A percentile compares a stretch with the other conserved stretches of the same genome.
phyloP scores from a whole-genome alignment of 2,113 vertebrate genomes.

The Phyllopteryx taeniolatus region DNA sequence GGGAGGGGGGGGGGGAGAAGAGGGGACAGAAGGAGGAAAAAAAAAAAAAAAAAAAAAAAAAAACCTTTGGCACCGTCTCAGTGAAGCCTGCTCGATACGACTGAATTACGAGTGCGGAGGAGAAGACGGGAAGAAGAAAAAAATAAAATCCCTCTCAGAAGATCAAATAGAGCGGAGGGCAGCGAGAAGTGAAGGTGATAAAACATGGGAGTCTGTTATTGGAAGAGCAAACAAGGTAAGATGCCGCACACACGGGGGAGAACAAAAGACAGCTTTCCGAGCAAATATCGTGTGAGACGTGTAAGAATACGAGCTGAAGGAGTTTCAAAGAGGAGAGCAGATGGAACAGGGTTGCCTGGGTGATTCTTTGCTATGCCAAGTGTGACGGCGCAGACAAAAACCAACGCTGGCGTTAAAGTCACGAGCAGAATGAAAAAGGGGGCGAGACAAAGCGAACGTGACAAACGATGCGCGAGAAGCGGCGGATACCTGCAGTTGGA shows the following conservation, averaged over 20 bases:
- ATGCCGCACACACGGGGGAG: not conserved
- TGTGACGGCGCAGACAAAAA: conserved; percentile 33
- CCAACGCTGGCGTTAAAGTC: conserved; percentile 10
- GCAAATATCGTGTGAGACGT: conserved; percentile 4
- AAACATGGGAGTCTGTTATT: not conserved
- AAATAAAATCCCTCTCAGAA: not conserved
- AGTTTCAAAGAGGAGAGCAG: conserved; percentile 33
- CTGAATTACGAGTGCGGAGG: conserved; percentile 15
- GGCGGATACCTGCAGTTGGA: conserved; percentile 6
- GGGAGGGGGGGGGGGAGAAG: no score
- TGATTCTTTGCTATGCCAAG: conserved; percentile 59
- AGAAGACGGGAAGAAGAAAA: conserved; percentile 8
- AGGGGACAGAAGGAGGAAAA: no score
- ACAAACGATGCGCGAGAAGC: conserved; percentile 17
- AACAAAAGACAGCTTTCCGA: not conserved
- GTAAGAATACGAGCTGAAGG: not conserved
- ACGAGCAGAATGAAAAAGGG: conserved; percentile 44
- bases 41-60: conserved; percentile 2
- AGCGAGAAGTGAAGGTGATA: not conserved
- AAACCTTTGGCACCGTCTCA: conserved; percentile 24
- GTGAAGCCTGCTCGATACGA: conserved; percentile 35
- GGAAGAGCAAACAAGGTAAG: conserved; percentile 8
- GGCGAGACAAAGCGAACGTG: conserved; percentile 32
- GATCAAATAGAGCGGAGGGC: conserved; percentile 23
- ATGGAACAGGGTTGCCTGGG: conserved; percentile 61